Conservation (phyloP, 2,888 invertebrate species). For the Volucella inanis region DNA sequence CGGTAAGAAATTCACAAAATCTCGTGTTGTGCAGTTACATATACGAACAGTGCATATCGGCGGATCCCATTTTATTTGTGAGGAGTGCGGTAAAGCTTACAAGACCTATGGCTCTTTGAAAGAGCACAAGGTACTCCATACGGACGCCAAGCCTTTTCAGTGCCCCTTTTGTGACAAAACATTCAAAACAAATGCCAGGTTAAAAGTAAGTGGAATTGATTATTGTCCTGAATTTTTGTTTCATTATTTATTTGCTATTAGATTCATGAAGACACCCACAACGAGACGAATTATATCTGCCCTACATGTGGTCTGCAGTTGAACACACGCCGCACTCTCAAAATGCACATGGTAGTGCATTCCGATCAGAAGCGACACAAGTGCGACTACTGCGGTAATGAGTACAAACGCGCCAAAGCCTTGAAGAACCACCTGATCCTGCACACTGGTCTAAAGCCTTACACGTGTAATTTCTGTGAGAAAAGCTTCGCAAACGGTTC, state of each 20-base stretch:
- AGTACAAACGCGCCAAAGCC: conserved; percentile 82
- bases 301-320: conserved; percentile 80
- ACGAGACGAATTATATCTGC: conserved; percentile 81
- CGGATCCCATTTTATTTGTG: conserved; percentile 83
- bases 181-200: conserved; percentile 81
- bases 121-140: conserved; percentile 84
- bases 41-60: conserved; percentile 80
- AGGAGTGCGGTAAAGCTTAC: conserved; percentile 83
- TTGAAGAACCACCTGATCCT: conserved; percentile 82
- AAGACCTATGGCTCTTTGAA: conserved; percentile 83
- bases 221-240: neutral
- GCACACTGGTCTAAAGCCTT: conserved; percentile 82
- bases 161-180: conserved; percentile 82
- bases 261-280: conserved; percentile 81
- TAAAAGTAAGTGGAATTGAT: conserved; percentile 74
- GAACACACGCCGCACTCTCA: conserved; percentile 80
- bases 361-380: conserved; percentile 82
- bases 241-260: conserved; percentile 59
- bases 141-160: conserved; percentile 83
- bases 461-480: conserved; percentile 82
- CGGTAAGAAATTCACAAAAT: conserved; percentile 80
- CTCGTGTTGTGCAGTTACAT: conserved; percentile 78
- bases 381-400: conserved; percentile 81
- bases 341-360: conserved; percentile 81
- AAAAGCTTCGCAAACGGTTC: conserved; percentile 82